phyloP scores from a whole-genome alignment of 1,140 invertebrate genomes.

The Drosophila gunungcola region DNA sequence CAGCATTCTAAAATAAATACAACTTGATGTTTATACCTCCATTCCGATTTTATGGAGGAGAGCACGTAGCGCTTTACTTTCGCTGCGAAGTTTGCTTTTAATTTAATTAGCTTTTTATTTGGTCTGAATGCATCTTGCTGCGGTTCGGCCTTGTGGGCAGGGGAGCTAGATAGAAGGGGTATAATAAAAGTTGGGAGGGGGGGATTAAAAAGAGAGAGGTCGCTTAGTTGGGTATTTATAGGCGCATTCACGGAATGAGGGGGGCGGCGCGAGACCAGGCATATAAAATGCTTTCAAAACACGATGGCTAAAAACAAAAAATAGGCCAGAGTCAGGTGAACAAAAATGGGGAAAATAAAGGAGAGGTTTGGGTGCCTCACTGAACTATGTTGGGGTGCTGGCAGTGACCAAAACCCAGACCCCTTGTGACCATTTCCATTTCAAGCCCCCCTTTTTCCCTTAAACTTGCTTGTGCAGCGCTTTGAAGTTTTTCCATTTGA shows the following conservation, averaged over 20 bases:
- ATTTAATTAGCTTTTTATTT: constrained; percentile 54
- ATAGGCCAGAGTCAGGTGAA: constrained; percentile 22
- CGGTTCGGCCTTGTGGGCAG: constrained; percentile 12
- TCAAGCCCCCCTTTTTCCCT: not conserved
- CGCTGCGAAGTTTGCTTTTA: constrained; percentile 33
- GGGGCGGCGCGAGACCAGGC: constrained; percentile 6
- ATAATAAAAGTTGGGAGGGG: not conserved
- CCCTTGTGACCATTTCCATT: constrained; percentile 20
- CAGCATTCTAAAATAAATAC: constrained; percentile 6
- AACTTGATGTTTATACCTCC: constrained; percentile 1
- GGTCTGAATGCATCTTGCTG: constrained; percentile 31
- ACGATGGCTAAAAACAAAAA: constrained; percentile 45
- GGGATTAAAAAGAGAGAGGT: constrained; percentile 14
- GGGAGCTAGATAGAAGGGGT: not conserved
- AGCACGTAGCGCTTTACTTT: constrained; percentile 18
- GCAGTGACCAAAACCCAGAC: constrained; percentile 14
- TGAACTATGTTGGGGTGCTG: constrained; percentile 11
- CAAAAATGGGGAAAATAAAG: constrained; percentile 1
- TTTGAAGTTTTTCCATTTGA: constrained; percentile 50
- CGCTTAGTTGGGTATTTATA: constrained; percentile 41
- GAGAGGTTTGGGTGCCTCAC: constrained; percentile 5
- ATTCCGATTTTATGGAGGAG: not conserved
- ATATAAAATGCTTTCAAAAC: constrained; percentile 47
- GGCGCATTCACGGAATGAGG: constrained; percentile 17
- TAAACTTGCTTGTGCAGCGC: constrained; percentile 3